Conservation (phyloP, 2,888 invertebrate genomes). For the Caenorhabditis sp. region DNA sequence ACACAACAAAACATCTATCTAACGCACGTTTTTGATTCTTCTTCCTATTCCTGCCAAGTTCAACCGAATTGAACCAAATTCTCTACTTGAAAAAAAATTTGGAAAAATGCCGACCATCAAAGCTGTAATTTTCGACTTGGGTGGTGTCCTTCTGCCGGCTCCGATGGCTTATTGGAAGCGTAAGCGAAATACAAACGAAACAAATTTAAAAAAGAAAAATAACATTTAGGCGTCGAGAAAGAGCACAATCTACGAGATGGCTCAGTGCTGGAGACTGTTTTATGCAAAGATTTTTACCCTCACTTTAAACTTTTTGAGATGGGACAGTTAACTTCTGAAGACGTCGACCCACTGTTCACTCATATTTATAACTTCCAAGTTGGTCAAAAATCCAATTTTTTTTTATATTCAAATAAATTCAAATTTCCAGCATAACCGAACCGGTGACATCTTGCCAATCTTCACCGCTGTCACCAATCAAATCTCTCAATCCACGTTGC, state of each 20-base stretch:
- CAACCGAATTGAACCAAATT: too few species aligned
- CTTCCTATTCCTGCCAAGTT: background rate
- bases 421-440: constrained; percentile 38
- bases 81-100: too few species aligned
- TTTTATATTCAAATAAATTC: background rate
- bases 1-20: constrained; percentile 27
- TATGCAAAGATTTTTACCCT: constrained; percentile 62
- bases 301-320: constrained; percentile 82
- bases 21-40: constrained; percentile 13
- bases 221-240: constrained; percentile 80
- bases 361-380: constrained; percentile 84
- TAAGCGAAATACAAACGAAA: constrained; percentile 27
- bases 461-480: constrained; percentile 26
- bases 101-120: constrained; percentile 68
- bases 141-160: constrained; percentile 84
- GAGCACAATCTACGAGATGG: constrained; percentile 78
- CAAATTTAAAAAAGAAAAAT: background rate
- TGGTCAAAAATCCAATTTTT: background rate
- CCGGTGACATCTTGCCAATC: constrained; percentile 40
- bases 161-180: constrained; percentile 83
- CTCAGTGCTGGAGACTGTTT: constrained; percentile 81
- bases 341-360: constrained; percentile 83
- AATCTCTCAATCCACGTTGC: constrained; percentile 20
- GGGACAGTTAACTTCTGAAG: constrained; percentile 83
- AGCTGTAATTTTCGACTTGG: constrained; percentile 85